These are phyloP conservation scores for Anguilla pacifica DNA, from an alignment of 2,797 vertebrate species.

Conservation along the genomic window DNA sequence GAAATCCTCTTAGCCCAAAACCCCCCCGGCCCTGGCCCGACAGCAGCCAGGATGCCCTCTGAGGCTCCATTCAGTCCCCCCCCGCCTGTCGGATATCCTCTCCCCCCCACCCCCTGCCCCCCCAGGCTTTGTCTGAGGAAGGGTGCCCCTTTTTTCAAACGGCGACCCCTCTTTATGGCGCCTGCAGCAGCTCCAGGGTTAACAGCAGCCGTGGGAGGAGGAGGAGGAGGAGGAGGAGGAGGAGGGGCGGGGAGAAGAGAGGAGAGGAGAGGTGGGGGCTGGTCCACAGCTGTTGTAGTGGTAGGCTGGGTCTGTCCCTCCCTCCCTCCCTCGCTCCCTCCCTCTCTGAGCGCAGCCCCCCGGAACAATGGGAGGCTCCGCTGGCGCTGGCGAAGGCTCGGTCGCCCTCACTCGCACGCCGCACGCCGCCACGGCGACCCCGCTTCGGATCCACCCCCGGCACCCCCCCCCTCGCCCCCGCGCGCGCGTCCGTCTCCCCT, in stretches of 20 bases:
- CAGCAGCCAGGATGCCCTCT: constrained; percentile 1
- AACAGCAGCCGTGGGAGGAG: constrained; percentile 17
- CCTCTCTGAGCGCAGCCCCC: constrained; percentile 22
- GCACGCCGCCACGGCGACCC: not conserved
- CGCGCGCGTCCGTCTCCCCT: not conserved
- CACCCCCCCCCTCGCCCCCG: not conserved
- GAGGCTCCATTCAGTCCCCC: not conserved
- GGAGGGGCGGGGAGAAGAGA: constrained; percentile 10
- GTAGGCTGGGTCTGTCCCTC: constrained; percentile 33
- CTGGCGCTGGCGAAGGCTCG: constrained; percentile 7
- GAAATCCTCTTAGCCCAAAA: constrained; percentile 21
- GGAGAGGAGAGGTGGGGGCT: constrained; percentile 23
- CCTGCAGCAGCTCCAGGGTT: constrained; percentile 34
- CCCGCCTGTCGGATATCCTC: constrained; percentile 13
- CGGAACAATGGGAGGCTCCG: constrained; percentile 36
- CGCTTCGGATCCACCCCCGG: not conserved
- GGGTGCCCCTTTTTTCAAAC: constrained; percentile 29
- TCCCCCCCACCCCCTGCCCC: not conserved
- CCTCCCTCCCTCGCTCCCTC: constrained; percentile 9
- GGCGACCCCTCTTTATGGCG: not conserved
- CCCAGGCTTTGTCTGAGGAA: constrained; percentile 29
- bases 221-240: not conserved
- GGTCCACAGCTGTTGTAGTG: constrained; percentile 40
- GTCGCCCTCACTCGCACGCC: not conserved
- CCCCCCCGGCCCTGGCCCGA: too few relatives aligned